Percentiles rank a stretch among this genome's conserved stretches.
Conservation (phyloP, 2,888 invertebrate genomes). For the Heterodera filipjevi region DNA sequence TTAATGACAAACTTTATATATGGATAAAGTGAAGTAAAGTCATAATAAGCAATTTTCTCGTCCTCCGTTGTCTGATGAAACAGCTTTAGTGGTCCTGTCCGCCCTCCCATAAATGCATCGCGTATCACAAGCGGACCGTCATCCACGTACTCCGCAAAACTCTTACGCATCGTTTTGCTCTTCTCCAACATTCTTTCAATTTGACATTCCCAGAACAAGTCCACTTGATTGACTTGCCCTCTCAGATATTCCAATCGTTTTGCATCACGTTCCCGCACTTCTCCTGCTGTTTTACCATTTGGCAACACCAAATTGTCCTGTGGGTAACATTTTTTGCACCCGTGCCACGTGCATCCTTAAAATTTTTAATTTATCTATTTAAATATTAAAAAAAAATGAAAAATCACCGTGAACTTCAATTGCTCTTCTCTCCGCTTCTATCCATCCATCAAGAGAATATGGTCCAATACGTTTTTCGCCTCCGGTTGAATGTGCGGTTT, state of each 20-base stretch:
- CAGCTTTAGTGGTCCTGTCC: too few relatives aligned
- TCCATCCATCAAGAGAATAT: slow-evolving; percentile 6
- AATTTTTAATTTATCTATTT: neutral
- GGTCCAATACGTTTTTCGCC: slow-evolving; percentile 4
- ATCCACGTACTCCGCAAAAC: neutral
- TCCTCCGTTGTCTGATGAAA: too few relatives aligned
- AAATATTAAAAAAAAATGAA: neutral
- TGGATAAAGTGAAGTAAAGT: too few relatives aligned
- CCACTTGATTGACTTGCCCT: neutral
- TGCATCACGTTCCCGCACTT: neutral
- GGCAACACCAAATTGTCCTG: neutral
- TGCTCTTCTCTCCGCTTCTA: neutral
- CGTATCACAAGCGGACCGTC: neutral
- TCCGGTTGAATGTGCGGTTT: neutral
- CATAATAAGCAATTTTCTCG: too few relatives aligned
- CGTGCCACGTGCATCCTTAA: slow-evolving; percentile 10
- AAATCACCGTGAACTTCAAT: neutral
- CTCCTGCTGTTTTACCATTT: neutral
- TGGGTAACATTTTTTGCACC: neutral
- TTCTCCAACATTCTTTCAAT: neutral
- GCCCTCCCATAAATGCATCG: neutral
- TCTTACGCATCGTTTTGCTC: neutral
- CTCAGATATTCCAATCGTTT: neutral
- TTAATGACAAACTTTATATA: too few relatives aligned
- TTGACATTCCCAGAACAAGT: slow-evolving; percentile 6